Evolutionary conservation across 2,888 invertebrate species (phyloP).

Genomic region (Thelaira solivaga): DNA sequence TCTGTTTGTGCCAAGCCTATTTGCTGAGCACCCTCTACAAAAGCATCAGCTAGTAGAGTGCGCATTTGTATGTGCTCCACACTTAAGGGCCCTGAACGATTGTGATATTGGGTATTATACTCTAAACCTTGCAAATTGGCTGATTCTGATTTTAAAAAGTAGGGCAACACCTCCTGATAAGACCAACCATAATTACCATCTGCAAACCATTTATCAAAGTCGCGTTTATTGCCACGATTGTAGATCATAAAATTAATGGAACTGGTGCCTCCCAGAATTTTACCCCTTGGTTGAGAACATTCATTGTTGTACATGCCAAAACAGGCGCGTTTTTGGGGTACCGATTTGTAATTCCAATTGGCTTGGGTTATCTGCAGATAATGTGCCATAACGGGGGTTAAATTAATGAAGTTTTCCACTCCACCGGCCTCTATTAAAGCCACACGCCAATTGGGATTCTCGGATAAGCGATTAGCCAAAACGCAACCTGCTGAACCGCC

Average conservation of each 20-base stretch:
- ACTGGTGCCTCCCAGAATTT: constrained; percentile 79
- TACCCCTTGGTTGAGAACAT: constrained; percentile 78
- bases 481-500: constrained; percentile 85
- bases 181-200: constrained; percentile 85
- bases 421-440: constrained; percentile 77
- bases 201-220: constrained; percentile 83
- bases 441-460: constrained; percentile 73
- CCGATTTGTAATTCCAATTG: constrained; percentile 83
- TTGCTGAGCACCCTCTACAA: constrained; percentile 80
- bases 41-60: constrained; percentile 78
- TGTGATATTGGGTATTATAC: constrained; percentile 78
- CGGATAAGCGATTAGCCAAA: constrained; percentile 70
- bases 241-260: constrained; percentile 82
- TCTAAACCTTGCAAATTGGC: constrained; percentile 78
- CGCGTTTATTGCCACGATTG: constrained; percentile 82
- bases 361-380: constrained; percentile 75
- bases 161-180: constrained; percentile 79
- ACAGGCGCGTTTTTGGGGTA: constrained; percentile 81
- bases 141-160: constrained; percentile 80
- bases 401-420: constrained; percentile 70
- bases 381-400: constrained; percentile 65
- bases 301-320: constrained; percentile 75
- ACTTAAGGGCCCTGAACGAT: constrained; percentile 80
- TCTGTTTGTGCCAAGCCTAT: constrained; percentile 82
- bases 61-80: constrained; percentile 80